Conservation (phyloP, 2,113 vertebrate species). For the Glaucomys volans region DNA sequence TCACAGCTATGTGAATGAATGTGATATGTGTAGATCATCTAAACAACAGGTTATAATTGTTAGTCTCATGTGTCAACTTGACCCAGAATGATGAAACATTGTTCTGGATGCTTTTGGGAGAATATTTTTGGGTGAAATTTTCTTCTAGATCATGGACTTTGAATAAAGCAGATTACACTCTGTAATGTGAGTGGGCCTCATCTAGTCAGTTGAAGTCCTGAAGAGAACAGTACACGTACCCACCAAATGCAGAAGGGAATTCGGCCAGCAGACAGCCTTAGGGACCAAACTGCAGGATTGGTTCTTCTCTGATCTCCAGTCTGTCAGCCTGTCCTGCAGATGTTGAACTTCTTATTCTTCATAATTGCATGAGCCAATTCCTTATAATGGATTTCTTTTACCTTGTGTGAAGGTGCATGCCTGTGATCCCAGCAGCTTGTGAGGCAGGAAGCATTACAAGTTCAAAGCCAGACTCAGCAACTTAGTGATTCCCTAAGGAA, state of each 20-base stretch:
- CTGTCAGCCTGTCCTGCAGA: background rate
- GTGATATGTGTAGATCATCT: background rate
- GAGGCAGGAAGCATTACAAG: too few relatives aligned
- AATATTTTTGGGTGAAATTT: background rate
- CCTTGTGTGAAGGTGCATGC: too few relatives aligned
- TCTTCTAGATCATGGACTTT: background rate
- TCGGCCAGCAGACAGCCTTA: background rate
- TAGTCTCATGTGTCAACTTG: background rate
- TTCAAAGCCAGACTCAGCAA: too few relatives aligned
- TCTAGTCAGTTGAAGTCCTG: background rate
- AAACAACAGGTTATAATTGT: background rate
- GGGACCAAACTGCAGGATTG: too few relatives aligned
- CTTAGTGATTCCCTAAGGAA: too few relatives aligned
- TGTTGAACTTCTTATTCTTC: background rate
- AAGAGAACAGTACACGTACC: background rate
- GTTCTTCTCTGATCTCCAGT: background rate
- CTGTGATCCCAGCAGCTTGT: too few relatives aligned
- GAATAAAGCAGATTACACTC: background rate
- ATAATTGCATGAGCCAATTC: background rate
- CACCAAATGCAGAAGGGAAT: background rate
- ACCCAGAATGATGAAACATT: background rate
- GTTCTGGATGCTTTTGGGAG: background rate
- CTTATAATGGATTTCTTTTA: background rate
- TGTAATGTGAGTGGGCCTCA: background rate
- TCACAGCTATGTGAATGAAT: background rate